phyloP scores from a whole-genome alignment of 2,113 vertebrate species.

The Calcarius ornatus region DNA sequence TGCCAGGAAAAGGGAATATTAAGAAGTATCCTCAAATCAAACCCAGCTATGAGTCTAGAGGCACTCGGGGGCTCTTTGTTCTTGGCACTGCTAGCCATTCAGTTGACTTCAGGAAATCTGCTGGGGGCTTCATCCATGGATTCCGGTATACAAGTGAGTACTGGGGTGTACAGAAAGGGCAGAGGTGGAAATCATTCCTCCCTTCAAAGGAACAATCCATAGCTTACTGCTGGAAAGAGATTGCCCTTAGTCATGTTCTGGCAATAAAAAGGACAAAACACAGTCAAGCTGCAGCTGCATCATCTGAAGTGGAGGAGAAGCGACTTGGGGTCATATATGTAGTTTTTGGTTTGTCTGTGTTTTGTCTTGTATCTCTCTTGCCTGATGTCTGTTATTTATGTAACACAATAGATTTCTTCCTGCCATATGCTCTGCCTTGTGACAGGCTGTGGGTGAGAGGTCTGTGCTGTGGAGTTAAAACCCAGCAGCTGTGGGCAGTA shows the following conservation, averaged over 20 bases:
- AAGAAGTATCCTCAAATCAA: constrained; percentile 87
- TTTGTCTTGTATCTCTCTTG: constrained; percentile 34
- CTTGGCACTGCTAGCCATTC: constrained; percentile 91
- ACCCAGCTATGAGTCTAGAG: constrained; percentile 85
- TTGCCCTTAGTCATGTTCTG: neutral
- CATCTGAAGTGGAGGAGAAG: neutral
- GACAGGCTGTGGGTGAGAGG: constrained; percentile 50
- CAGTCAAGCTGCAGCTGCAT: neutral
- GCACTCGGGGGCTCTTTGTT: constrained; percentile 85
- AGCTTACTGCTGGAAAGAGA: neutral
- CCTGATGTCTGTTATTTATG: constrained; percentile 29
- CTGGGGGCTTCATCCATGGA: constrained; percentile 94
- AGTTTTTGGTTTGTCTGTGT: constrained; percentile 46
- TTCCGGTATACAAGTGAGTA: constrained; percentile 95
- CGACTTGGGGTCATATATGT: constrained; percentile 29
- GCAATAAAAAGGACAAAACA: neutral
- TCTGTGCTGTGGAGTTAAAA: constrained; percentile 27
- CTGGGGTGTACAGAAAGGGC: neutral
- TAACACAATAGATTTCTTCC: constrained; percentile 33
- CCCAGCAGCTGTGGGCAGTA: neutral
- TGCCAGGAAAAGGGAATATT: constrained; percentile 74
- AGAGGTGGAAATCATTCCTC: neutral
- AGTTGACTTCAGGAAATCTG: constrained; percentile 89
- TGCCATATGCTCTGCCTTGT: constrained; percentile 8
- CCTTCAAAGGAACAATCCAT: neutral